These are phyloP conservation scores for Digitonthophagus gazella DNA, from an alignment of 2,888 invertebrate species.

Conservation along the genomic window DNA sequence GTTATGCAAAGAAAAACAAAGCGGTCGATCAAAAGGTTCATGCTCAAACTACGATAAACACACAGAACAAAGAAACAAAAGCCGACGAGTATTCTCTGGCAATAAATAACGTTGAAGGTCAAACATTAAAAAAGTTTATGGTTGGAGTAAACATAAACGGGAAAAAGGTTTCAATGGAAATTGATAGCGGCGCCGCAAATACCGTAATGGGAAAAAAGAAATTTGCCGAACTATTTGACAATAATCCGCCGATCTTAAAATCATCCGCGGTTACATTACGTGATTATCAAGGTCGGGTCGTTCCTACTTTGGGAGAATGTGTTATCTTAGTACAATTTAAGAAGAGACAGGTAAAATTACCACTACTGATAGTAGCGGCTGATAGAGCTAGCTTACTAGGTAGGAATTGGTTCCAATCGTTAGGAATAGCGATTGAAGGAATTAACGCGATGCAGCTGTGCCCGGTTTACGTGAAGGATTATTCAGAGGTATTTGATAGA, in stretches of 20 bases:
- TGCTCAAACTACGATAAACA: too few relatives aligned
- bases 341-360: neutral
- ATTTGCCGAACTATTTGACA: neutral
- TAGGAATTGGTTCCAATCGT: neutral
- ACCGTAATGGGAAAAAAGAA: neutral
- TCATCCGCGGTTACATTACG: neutral
- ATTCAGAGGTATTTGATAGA: neutral
- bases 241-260: neutral
- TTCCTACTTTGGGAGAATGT: neutral
- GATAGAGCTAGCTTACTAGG: neutral
- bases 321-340: neutral
- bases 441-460: neutral
- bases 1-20: neutral
- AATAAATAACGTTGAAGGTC: neutral
- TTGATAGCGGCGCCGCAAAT: neutral
- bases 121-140: neutral
- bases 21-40: too few relatives aligned
- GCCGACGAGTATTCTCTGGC: neutral
- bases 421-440: neutral
- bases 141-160: neutral
- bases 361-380: neutral
- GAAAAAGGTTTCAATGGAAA: neutral
- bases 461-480: neutral
- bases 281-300: neutral
- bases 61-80: too few relatives aligned